phyloP scores from a whole-genome alignment of 2,113 vertebrate genomes.

The Riparia riparia region DNA sequence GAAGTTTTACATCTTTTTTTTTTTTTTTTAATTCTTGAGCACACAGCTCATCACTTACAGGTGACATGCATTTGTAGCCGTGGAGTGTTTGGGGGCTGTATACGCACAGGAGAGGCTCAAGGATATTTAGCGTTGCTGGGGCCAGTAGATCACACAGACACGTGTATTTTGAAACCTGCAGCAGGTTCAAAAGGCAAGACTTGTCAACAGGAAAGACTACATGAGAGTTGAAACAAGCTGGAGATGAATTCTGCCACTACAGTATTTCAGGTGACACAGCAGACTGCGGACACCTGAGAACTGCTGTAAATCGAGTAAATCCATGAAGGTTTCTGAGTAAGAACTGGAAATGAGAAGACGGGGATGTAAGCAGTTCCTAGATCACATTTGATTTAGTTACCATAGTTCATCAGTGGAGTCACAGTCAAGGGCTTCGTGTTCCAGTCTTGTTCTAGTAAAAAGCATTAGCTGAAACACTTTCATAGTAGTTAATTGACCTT shows the following conservation, averaged over 20 bases:
- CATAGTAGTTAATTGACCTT: slow-evolving; percentile 42
- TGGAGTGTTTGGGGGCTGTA: background rate
- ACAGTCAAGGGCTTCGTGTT: background rate
- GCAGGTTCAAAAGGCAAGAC: background rate
- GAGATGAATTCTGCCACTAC: background rate
- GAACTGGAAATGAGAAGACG: background rate
- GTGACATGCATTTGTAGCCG: background rate
- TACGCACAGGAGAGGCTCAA: background rate
- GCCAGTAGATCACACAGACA: background rate
- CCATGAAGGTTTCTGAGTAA: background rate
- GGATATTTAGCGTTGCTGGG: background rate
- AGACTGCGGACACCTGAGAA: background rate
- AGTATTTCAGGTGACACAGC: background rate
- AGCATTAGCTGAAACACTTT: background rate
- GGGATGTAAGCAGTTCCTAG: background rate
- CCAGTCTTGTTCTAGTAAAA: background rate
- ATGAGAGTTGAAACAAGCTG: background rate
- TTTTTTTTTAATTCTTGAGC: background rate
- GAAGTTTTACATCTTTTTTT: background rate
- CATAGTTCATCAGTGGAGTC: background rate
- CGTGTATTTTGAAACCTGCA: background rate
- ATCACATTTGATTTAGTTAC: background rate
- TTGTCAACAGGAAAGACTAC: background rate
- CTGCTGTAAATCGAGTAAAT: background rate
- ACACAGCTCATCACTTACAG: background rate